Base-by-base conservation (phyloP, 2,113 vertebrate species). In the Dipodomys ordii region DNA sequence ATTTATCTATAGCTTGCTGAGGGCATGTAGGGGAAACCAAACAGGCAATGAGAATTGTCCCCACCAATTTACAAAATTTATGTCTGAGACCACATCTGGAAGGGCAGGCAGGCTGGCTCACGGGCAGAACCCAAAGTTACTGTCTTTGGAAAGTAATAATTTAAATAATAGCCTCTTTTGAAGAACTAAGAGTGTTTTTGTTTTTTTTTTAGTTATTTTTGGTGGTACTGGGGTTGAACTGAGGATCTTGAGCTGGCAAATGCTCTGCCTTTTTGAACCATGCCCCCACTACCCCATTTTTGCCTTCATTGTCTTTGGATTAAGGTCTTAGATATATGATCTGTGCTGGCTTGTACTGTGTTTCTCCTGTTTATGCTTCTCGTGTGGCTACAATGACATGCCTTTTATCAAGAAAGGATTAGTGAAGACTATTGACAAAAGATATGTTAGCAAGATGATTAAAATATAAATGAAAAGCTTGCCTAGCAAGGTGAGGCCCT, bases 101-200 rank as follows among this genome's bases (percentile, higher is more conserved):
- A 71, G 67, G 74, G n/a, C 7, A 62, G 76, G 79, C 22, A 93
- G 79, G 0, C 71, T 64, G 94, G 49, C 25, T 87, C 65, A 44
- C 39, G 86, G 76, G 67, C 68, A 44, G 35, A 92, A 80, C 71
- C 90, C 94, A 73, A 94, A 91, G 39, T 78, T 18, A 35, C 46
- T 67, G 53, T 94, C 81, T 73, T 85, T 80, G 57, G 72, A 22
- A 84, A 95, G 90, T 82, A 64, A 53, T 83, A 85, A 83, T 83
- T 96, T 92, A 77, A 90, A 64, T 91, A 83, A 87, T 86, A 94
- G 72, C 65, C 20, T 96, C 79, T 89, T 83, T 81, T 87, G 85
- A 93, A 92, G 80, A 60, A 69, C 82, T 76, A 64, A 39, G 62
- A 73, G 20, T 35, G 69, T 82, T 82, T 72, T 67, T 76, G 87